Percentiles rank a stretch among this genome's conserved stretches.
phyloP scores from a whole-genome alignment of 2,113 vertebrate species.

The Hymenochirus boettgeri region DNA sequence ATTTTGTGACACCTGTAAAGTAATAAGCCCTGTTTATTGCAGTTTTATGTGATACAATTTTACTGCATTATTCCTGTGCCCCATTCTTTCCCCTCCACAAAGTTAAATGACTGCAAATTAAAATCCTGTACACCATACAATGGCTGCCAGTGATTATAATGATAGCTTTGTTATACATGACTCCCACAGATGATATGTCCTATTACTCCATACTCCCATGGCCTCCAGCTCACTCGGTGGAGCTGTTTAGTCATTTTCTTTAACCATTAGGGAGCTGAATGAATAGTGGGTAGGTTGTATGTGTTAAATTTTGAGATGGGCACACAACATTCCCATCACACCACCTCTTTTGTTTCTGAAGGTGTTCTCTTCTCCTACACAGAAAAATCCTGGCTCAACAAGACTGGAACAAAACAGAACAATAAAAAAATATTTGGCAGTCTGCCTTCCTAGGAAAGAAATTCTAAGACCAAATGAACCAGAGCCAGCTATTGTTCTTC shows the following conservation, averaged over 20 bases:
- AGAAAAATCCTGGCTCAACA: conserved; percentile 16
- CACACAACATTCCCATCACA: not conserved
- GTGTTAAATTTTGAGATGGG: not conserved
- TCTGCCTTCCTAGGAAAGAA: conserved; percentile 39
- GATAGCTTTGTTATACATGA: not conserved
- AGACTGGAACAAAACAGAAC: conserved; percentile 20
- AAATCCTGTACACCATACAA: too few relatives aligned
- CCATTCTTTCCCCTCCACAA: too few relatives aligned
- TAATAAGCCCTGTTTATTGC: too few relatives aligned
- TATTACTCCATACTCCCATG: not conserved
- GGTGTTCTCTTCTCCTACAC: conserved; percentile 13
- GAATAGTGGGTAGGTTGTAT: not conserved
- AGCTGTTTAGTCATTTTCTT: conserved; percentile 5
- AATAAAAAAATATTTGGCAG: conserved; percentile 31
- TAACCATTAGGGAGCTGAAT: not conserved
- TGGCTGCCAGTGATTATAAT: not conserved
- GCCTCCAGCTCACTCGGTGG: not conserved
- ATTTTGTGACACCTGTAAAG: too few relatives aligned
- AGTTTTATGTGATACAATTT: too few relatives aligned
- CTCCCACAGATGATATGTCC: conserved; percentile 3
- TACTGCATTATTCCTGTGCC: too few relatives aligned
- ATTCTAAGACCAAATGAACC: conserved; percentile 11
- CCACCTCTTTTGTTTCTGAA: conserved; percentile 1
- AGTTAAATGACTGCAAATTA: too few relatives aligned
- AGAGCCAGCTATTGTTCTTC: conserved; percentile 36